Base-by-base conservation (phyloP, 2,888 invertebrate genomes). In the Cactoblastis cactorum region DNA sequence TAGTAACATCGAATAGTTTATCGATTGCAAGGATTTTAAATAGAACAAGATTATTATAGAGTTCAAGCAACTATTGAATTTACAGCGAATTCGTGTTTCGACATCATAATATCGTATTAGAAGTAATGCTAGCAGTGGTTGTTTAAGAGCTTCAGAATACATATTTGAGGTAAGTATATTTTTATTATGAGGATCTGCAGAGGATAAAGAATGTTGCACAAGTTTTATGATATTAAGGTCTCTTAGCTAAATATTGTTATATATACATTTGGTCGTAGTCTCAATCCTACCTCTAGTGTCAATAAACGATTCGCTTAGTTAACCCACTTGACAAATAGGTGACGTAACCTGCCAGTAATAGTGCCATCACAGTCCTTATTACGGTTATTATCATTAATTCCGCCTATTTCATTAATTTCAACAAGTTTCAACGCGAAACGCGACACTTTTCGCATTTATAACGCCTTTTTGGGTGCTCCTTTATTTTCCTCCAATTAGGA, bases 401-500 rank as follows among this genome's bases (percentile, higher is more conserved):
- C 14, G 24, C 24, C 35, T 22, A 37, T 47, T 47, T 37, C 47
- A 47, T 47, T 47, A 47, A 47, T 47, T 47, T 47, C 22, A 35
- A 46, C 46, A 46, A 34, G 46, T 46, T 46, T 35, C 22, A 17
- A 37, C 47, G 47, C 37, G 47, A 22, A 34, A 17, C 37, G n/a
- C 37, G 24, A 48, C 38, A 37, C 47, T 48, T 46, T 35, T 8
- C 45, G 9, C 43, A 43, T 43, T 32, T 32, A 28, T 43, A 28
- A 17, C 43, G 17, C 11, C 43, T 17, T 43, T 43, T 43, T 43
- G 22, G 15, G 15, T 15, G 28, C 14, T 32, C 43, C 15, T 46
- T 34, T 46, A 46, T 33, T 19, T 33, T 45, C 24, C 24, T 3
- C 2, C 2, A 24, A 43, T 28, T 43, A 11, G 15, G n/a, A 28